phyloP scores from a whole-genome alignment of 2,888 invertebrate species.

The Acleris emargana region DNA sequence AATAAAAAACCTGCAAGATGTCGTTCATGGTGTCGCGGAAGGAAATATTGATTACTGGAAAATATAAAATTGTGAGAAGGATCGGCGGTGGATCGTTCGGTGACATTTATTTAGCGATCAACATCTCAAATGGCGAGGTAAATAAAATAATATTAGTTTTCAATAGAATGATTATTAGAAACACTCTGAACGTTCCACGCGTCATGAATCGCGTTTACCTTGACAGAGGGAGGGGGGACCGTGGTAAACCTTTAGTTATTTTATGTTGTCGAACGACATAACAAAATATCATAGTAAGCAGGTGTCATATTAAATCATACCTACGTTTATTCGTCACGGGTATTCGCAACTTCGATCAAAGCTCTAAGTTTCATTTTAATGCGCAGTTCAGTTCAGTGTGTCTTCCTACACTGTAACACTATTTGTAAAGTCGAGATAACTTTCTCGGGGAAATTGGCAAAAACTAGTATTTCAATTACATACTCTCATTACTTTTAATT shows the following conservation, averaged over 20 bases:
- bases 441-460: slow-evolving; percentile 12
- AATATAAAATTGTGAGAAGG: slow-evolving; percentile 97
- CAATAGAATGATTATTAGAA: background rate
- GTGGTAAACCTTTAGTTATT: slow-evolving; percentile 7
- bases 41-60: slow-evolving; percentile 94
- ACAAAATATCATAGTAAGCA: slow-evolving; percentile 24
- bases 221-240: slow-evolving; percentile 22
- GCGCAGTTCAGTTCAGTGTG: background rate
- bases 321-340: slow-evolving; percentile 4
- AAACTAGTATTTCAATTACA: background rate
- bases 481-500: background rate
- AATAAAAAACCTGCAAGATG: slow-evolving; percentile 55
- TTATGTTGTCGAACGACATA: slow-evolving; percentile 12
- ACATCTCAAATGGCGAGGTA: slow-evolving; percentile 96
- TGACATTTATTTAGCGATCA: slow-evolving; percentile 98
- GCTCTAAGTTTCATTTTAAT: slow-evolving; percentile 5
- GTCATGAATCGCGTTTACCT: slow-evolving; percentile 33
- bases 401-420: slow-evolving; percentile 14
- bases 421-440: slow-evolving; percentile 19
- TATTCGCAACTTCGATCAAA: slow-evolving; percentile 1
- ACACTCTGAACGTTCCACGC: slow-evolving; percentile 25
- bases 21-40: slow-evolving; percentile 57
- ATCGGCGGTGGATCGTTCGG: slow-evolving; percentile 99
- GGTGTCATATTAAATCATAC: slow-evolving; percentile 24
- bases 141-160: slow-evolving; percentile 44